Conservation (phyloP, 2,797 vertebrate species). For the Microchirus variegatus region DNA sequence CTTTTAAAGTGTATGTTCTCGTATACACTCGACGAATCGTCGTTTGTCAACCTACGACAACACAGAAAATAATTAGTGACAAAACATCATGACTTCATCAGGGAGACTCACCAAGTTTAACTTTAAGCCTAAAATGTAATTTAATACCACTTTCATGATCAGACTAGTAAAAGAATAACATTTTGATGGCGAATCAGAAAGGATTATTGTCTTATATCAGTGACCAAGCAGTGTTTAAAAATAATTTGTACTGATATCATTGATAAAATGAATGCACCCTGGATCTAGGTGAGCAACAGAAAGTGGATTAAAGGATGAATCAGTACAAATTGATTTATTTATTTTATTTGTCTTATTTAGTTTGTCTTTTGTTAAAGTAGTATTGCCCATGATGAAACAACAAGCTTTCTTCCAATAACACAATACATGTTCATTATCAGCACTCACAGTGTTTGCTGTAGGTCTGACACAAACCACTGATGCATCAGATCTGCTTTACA, state of each 20-base stretch:
- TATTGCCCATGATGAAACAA: too few species aligned
- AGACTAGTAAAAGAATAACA: neutral
- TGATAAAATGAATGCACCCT: neutral
- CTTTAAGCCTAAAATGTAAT: neutral
- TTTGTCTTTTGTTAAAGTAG: too few species aligned
- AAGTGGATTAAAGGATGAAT: neutral
- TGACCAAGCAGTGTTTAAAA: neutral
- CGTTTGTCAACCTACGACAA: constrained; percentile 77
- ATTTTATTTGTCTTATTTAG: too few species aligned
- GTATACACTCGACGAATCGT: constrained; percentile 87
- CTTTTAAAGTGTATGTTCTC: constrained; percentile 91
- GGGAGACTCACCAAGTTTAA: neutral
- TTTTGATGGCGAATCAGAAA: neutral
- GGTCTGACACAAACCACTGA: too few species aligned
- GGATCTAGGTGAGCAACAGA: neutral
- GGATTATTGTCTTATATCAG: neutral
- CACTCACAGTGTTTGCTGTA: too few species aligned
- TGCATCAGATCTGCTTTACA: too few species aligned
- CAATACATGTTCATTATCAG: too few species aligned
- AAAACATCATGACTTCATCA: neutral
- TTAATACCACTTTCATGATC: neutral
- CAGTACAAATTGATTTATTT: neutral
- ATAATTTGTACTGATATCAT: neutral
- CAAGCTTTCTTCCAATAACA: too few species aligned
- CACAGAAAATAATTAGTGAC: constrained; percentile 3